phyloP scores from a whole-genome alignment of 2,797 vertebrate genomes.

The Cirrhinus molitorella region DNA sequence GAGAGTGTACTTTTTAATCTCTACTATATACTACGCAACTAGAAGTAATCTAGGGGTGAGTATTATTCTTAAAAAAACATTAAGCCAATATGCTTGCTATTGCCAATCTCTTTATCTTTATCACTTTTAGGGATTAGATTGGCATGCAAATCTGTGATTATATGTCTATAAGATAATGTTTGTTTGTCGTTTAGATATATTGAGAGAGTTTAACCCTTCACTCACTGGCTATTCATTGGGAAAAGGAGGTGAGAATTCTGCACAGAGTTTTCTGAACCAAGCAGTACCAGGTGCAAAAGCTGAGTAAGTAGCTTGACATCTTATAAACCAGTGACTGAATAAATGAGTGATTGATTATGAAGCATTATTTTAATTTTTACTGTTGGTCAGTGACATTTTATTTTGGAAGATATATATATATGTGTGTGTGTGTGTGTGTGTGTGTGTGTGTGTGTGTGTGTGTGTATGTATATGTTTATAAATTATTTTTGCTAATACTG shows the following conservation, averaged over 20 bases:
- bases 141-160: background rate
- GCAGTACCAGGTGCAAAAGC: constrained; percentile 86
- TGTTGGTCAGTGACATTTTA: too few relatives aligned
- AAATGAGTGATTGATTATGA: background rate
- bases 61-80: background rate
- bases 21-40: background rate
- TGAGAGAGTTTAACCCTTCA: constrained; percentile 81
- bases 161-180: background rate
- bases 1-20: background rate
- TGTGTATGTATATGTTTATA: too few relatives aligned
- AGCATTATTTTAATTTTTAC: background rate
- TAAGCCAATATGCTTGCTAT: background rate
- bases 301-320: constrained; percentile 75
- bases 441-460: too few relatives aligned
- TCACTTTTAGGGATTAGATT: background rate
- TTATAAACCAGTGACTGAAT: constrained; percentile 24
- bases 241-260: constrained; percentile 61
- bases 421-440: too few relatives aligned
- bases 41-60: background rate
- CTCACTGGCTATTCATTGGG: constrained; percentile 84
- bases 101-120: background rate
- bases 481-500: too few relatives aligned
- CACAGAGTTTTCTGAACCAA: constrained; percentile 85
- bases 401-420: too few relatives aligned
- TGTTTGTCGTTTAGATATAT: constrained; percentile 83